Base-by-base conservation (phyloP, 2,797 vertebrate genomes). In the Delichon dasypus region DNA sequence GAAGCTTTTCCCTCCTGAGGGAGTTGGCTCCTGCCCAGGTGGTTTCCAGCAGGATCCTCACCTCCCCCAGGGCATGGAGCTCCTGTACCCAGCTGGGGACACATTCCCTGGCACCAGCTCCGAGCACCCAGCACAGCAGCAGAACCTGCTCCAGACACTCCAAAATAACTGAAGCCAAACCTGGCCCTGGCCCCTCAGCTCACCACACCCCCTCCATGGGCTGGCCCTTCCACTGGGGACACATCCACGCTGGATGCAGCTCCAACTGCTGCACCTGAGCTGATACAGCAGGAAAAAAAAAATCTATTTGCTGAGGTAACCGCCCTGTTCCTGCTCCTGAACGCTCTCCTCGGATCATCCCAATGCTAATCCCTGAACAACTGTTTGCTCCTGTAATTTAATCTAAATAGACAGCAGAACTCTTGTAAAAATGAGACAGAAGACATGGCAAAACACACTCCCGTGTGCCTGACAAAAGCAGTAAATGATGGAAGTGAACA, bases 401-500 rank as follows among this genome's bases (percentile, higher is more conserved):
- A 95, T 70, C 58, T n/a, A 75, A 88, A 64, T 2, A 83, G 90
- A 93, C 93, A 95, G 65, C 27, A 30, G 34, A 75, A 34, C 61
- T 54, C 92, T 55, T 64, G 86, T 57, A 79, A 78, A 73, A 92
- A 75, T 4, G 73, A 90, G 76, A 88, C 64, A 66, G 36, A 82
- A 89, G 87, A 68, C 68, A 32, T 2, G 57, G 84, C 53, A 40
- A 61, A 78, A 93, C 57, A 67, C 23, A 50, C n/a, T 78, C 9
- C 10, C 0, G 16, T 30, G 58, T 54, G 29, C 78, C 61, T 81
- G 90, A 85, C 61, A 77, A 58, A 88, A 90, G 87, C 89, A 90
- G 90, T 78, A 62, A 57, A 42, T 72, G 54, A 95, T 92, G 72
- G 44, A 78, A 95, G 73, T 44, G 92, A 95, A 72, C 50, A 54